Evolutionary conservation across 2,888 invertebrate species (phyloP), one percentile per base, ranked within the genome.

Genomic region (Athrips mouffetella): DNA sequence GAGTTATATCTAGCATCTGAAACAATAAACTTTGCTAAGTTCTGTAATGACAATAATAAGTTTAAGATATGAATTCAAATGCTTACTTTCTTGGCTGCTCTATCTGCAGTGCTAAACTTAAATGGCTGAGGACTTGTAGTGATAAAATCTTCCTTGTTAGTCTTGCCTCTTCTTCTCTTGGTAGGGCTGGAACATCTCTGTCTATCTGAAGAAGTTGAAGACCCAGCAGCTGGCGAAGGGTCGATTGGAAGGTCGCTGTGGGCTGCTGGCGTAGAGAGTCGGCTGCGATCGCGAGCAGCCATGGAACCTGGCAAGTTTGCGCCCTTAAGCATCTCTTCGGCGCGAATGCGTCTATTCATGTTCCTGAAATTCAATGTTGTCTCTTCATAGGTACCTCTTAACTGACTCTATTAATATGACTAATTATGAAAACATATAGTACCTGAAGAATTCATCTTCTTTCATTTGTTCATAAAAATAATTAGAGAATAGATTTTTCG

Each of bases 371-470:
- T 7, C 5, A 25, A 25, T 25, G 10, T 25, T 5, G 10, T 25
- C 27, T 25, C n/a, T n/a, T n/a, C 25, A 4, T 25, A 25, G 25
- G 25, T 25, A 25, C n/a, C n/a, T n/a, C n/a, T n/a, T n/a, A n/a
- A n/a, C n/a, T n/a, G n/a, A n/a, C n/a, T n/a, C n/a, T n/a, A n/a
- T n/a, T n/a, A n/a, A n/a, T n/a, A n/a, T n/a, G n/a, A n/a, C n/a
- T n/a, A n/a, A n/a, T n/a, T n/a, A n/a, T n/a, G n/a, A n/a, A n/a
- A 25, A 25, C 4, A 33, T 6, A 13, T 15, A 53, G 63, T 62
- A 93, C 92, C 92, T 89, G 71, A 92, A 93, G 76, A 91, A 94
- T 56, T 93, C 92, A 59, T 93, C 92, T 65, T 94, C 93, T 55
- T 92, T 90, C 89, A 92, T 91, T 67, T 91, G 92, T 54, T 91